Percentiles rank a stretch among this genome's conserved stretches.
These are phyloP conservation scores for Agrilus mali DNA, from an alignment of 2,888 invertebrate genomes.

Conservation along the genomic window DNA sequence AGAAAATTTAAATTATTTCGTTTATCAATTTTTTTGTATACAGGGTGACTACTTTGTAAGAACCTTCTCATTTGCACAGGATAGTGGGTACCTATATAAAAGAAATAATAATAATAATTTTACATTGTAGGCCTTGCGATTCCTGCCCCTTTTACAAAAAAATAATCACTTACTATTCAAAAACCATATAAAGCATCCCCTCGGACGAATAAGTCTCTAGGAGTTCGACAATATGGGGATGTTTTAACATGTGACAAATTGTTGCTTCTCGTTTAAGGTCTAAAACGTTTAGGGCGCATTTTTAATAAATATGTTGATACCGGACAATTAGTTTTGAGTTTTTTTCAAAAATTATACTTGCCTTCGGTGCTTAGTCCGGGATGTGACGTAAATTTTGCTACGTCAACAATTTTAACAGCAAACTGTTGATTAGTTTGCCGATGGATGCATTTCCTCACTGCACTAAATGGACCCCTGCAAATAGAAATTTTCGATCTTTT, in stretches of 20 bases:
- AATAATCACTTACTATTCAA: conserved; percentile 82
- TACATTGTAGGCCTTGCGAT: too few species aligned
- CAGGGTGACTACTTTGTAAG: too few species aligned
- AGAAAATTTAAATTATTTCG: too few species aligned
- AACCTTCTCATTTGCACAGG: too few species aligned
- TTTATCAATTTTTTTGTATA: too few species aligned
- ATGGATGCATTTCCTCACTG: conserved; percentile 90
- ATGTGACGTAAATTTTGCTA: conserved; percentile 92
- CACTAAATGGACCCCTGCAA: conserved; percentile 88
- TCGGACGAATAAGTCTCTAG: conserved; percentile 97
- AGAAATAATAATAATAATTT: too few species aligned
- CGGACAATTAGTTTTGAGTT: conserved; percentile 2
- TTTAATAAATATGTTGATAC: too few species aligned
- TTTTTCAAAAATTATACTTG: conserved; percentile 31
- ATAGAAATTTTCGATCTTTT: background rate
- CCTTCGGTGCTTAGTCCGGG: conserved; percentile 94
- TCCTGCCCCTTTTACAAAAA: too few species aligned
- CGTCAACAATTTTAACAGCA: conserved; percentile 97
- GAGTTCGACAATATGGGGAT: conserved; percentile 96
- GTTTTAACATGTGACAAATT: conserved; percentile 97
- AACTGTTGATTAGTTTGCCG: conserved; percentile 90
- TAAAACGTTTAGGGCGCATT: conserved; percentile 36
- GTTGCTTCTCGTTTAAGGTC: conserved; percentile 97
- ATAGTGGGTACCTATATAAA: too few species aligned
- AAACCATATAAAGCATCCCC: conserved; percentile 98